Conservation (phyloP, 2,888 invertebrate genomes). For the Pterobdella sp. region DNA sequence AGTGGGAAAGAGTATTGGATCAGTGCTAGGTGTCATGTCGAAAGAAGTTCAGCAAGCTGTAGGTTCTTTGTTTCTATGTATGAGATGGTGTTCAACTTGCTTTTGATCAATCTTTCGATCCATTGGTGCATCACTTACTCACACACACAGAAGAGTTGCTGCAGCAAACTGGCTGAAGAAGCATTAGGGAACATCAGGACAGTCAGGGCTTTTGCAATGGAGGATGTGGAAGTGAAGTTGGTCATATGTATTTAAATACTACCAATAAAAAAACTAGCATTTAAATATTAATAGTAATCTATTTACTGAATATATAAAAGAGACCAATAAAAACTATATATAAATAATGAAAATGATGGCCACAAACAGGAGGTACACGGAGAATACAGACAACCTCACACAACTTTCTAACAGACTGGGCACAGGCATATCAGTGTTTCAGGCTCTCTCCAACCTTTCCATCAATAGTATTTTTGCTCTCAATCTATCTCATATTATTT, state of each 20-base stretch:
- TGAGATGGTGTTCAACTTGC: background rate
- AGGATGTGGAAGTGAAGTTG: conserved; percentile 65
- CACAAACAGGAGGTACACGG: conserved; percentile 33
- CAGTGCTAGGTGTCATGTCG: conserved; percentile 67
- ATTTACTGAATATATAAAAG: background rate
- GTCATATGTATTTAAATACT: no score
- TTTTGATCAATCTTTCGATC: background rate
- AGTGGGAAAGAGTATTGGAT: conserved; percentile 75
- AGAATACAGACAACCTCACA: conserved; percentile 67
- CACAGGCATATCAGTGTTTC: conserved; percentile 82
- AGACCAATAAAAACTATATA: background rate
- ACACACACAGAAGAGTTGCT: conserved; percentile 52
- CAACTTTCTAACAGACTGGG: conserved; percentile 70
- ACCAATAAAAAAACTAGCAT: background rate
- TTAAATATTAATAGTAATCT: background rate
- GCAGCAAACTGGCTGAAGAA: conserved; percentile 83
- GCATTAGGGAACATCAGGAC: conserved; percentile 86
- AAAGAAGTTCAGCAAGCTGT: conserved; percentile 76
- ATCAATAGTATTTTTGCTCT: conserved; percentile 51
- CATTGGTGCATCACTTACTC: background rate
- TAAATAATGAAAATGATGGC: background rate
- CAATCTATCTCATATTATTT: background rate
- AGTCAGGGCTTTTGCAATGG: conserved; percentile 87
- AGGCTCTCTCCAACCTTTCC: conserved; percentile 64
- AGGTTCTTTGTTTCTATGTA: conserved; percentile 29